Percentiles rank a stretch among this genome's conserved stretches.
These are phyloP conservation scores for Melanerpes aurifrons DNA, from an alignment of 2,113 vertebrate species.

Conservation along the genomic window DNA sequence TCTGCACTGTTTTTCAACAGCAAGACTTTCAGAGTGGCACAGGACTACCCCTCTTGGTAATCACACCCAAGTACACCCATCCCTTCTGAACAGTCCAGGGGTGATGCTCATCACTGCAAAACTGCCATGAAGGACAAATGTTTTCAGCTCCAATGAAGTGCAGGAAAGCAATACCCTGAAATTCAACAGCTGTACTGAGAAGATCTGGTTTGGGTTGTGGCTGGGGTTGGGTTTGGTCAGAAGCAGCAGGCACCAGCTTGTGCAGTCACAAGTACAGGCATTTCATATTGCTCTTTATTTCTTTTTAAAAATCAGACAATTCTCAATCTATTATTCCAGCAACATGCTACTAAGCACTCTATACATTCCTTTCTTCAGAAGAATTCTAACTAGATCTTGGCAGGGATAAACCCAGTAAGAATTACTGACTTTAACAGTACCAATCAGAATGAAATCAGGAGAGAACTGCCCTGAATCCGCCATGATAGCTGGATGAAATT, in stretches of 20 bases:
- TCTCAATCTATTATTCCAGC: constrained; percentile 32
- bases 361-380: constrained; percentile 44
- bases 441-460: background rate
- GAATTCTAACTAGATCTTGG: constrained; percentile 36
- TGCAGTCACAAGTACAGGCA: background rate
- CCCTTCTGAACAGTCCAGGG: background rate
- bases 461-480: constrained; percentile 22
- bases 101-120: background rate
- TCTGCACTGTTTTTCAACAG: background rate
- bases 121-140: background rate
- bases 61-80: background rate
- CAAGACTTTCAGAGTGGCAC: background rate
- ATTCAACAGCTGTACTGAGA: background rate
- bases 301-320: constrained; percentile 59
- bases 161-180: background rate
- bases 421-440: constrained; percentile 29
- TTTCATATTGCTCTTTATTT: constrained; percentile 65
- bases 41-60: background rate
- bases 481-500: background rate
- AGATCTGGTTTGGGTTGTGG: background rate
- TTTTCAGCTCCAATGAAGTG: background rate
- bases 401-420: background rate
- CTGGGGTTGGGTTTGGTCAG: background rate
- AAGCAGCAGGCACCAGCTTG: background rate
- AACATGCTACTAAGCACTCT: constrained; percentile 41